phyloP scores from a whole-genome alignment of 2,888 invertebrate species.

The Luperina nickerlii region DNA sequence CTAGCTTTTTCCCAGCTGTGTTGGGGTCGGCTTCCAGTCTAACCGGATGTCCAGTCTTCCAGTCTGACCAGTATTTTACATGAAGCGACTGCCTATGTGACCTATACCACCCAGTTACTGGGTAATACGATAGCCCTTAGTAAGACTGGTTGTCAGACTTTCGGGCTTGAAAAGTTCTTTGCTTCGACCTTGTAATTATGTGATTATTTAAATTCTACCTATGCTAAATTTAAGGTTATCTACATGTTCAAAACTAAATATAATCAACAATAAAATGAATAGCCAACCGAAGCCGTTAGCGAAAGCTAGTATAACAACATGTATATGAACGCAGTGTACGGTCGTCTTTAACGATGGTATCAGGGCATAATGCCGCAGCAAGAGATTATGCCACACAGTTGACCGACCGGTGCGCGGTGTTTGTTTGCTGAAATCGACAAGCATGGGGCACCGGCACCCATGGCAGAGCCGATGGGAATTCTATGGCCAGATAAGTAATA shows the following conservation, averaged over 20 bases:
- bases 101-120: too few species aligned
- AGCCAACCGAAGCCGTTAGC: neutral
- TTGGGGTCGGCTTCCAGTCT: too few species aligned
- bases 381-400: slow-evolving; percentile 84
- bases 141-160: too few species aligned
- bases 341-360: slow-evolving; percentile 73
- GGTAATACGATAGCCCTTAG: too few species aligned
- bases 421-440: slow-evolving; percentile 79
- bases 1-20: too few species aligned
- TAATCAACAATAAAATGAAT: neutral
- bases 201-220: too few species aligned
- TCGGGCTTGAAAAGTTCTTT: too few species aligned
- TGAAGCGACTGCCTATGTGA: too few species aligned
- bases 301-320: neutral
- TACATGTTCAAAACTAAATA: neutral
- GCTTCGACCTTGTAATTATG: neutral
- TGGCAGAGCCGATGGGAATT: slow-evolving; percentile 61
- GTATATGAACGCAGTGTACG: slow-evolving; percentile 63
- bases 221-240: neutral
- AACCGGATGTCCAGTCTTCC: too few species aligned
- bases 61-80: too few species aligned
- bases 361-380: slow-evolving; percentile 79
- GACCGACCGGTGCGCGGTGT: slow-evolving; percentile 82
- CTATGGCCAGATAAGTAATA: slow-evolving; percentile 61
- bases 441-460: slow-evolving; percentile 58